Evolutionary conservation across 2,113 vertebrate genomes (phyloP).

Genomic region (Hemichromis elongatus): DNA sequence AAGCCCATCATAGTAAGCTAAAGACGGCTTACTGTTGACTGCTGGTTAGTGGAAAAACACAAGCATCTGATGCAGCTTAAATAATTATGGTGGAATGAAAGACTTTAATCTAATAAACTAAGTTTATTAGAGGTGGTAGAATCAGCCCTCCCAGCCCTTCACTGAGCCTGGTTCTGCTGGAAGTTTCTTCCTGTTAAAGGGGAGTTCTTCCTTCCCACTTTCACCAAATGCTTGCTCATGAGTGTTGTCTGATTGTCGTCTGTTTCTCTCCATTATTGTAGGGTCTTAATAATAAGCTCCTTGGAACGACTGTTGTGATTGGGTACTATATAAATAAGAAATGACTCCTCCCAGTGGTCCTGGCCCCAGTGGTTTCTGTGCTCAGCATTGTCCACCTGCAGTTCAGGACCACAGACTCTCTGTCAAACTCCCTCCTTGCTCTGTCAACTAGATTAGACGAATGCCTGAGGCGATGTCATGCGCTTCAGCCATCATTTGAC

Average conservation of each 20-base stretch:
- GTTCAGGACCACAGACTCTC: background rate
- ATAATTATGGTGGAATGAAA: background rate
- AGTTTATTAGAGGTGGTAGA: background rate
- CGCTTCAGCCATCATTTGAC: background rate
- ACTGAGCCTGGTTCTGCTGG: background rate
- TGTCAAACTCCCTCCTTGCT: background rate
- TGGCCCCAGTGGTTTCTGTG: background rate
- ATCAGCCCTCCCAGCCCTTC: background rate
- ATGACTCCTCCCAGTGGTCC: no score
- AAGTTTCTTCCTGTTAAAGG: background rate
- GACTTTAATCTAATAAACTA: background rate
- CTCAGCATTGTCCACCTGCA: background rate
- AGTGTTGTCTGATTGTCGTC: background rate
- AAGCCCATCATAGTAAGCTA: background rate
- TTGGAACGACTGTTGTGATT: background rate
- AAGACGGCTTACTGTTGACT: background rate
- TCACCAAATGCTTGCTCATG: background rate
- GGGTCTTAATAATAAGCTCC: background rate
- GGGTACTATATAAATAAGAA: background rate
- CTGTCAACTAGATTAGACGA: background rate
- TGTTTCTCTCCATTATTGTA: background rate
- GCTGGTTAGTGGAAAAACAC: background rate
- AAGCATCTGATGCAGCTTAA: background rate
- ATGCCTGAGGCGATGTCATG: background rate
- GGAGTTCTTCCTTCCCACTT: background rate